Evolutionary conservation across 2,888 invertebrate genomes (phyloP), one percentile per base, ranked within the genome.

Genomic region (Diloba caeruleocephala): DNA sequence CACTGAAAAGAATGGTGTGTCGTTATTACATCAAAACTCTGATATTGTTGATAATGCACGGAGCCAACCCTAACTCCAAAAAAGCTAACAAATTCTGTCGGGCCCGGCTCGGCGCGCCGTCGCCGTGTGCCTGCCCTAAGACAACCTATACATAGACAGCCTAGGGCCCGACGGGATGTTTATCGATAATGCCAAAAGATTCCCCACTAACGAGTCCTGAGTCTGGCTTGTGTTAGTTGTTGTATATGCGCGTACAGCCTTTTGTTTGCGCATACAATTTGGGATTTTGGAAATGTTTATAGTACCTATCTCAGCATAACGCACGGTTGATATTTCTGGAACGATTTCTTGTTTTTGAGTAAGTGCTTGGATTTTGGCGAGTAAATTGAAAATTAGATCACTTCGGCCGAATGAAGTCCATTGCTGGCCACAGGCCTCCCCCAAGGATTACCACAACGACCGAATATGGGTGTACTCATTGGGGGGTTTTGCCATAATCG

Each of bases 51-150:
- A 32, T 34, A 8, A 13, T 19, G 9, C 19, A 15, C 13, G 7
- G 46, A 52, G 79, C 29, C 86, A 88, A 58, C 90, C 91, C 90
- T 91, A 84, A 50, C 60, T 65, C 80, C 87, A 74, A 90, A 89
- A 88, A 88, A 80, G 71, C 76, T 71, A 76, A 76, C 79, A 81
- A 83, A 81, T 82, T 73, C 74, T 54, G 71, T 42, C 79, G 77
- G 79, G 82, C 74, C 78, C 76, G 79, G 82, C 74, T 79, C 78
- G 85, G 50, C 79, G 76, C 79, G 78, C 72, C 79, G 79, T 63
- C 71, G 85, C 86, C 81, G 81, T 82, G 82, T 88, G 87, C 92
- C 90, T 92, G 91, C 90, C 92, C 91, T 91, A 87, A 90, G 87
- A 82, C 90, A 91, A 91, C 87, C 77, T 84, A 88, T 77, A 86